Percentiles rank a stretch among this genome's conserved stretches.
Evolutionary conservation across 2,888 invertebrate species (phyloP).

Genomic region (Uloborus plumipes): DNA sequence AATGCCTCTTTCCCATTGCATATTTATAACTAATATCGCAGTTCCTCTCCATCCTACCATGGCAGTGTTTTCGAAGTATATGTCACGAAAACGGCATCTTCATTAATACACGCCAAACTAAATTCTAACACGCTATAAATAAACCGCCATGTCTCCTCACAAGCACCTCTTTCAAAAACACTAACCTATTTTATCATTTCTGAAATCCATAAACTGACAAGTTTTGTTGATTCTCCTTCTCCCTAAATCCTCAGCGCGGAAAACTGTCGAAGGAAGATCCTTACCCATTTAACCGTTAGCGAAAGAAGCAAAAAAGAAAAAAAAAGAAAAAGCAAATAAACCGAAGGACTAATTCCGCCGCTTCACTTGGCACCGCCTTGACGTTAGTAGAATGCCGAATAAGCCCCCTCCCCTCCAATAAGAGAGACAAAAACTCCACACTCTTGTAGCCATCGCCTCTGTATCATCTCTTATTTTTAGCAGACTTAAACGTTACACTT

Average conservation of each 20-base stretch:
- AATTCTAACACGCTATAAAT: too few species aligned
- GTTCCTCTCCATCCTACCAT: too few species aligned
- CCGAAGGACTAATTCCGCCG: constrained; percentile 21
- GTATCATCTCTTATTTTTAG: constrained; percentile 29
- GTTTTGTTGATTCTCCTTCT: too few species aligned
- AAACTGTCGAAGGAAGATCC: neutral
- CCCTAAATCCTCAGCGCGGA: neutral
- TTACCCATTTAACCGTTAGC: constrained; percentile 7
- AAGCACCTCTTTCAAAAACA: too few species aligned
- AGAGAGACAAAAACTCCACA: constrained; percentile 32
- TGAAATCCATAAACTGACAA: too few species aligned
- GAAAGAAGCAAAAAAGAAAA: neutral
- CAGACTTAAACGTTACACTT: constrained; percentile 36
- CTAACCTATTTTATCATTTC: too few species aligned
- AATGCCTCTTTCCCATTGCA: too few species aligned
- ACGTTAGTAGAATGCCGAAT: constrained; percentile 23
- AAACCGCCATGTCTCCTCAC: too few species aligned
- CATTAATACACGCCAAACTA: too few species aligned
- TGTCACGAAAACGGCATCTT: too few species aligned
- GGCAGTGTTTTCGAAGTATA: too few species aligned
- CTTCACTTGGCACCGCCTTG: constrained; percentile 22
- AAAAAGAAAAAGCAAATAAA: neutral
- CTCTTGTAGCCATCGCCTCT: constrained; percentile 15
- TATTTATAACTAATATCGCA: too few species aligned
- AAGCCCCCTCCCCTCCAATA: constrained; percentile 12